Conservation (phyloP, 2,113 vertebrate genomes). For the Neofelis nebulosa region DNA sequence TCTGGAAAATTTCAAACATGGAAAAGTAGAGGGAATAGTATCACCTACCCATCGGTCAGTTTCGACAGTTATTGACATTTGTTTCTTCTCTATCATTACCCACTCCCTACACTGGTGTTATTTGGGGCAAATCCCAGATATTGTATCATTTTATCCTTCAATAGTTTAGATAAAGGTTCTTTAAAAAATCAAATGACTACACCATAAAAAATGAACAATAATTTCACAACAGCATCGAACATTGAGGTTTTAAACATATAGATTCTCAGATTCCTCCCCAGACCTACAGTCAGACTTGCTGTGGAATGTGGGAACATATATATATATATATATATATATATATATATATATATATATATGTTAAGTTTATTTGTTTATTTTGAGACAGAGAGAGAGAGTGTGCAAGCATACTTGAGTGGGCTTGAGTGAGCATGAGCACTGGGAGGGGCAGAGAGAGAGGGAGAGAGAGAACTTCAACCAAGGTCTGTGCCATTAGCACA, state of each 20-base stretch:
- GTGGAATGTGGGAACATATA: background rate
- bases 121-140: background rate
- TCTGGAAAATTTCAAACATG: background rate
- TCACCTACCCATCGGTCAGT: background rate
- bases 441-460: too few relatives aligned
- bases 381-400: too few relatives aligned
- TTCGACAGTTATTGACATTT: background rate
- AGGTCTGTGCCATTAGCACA: too few relatives aligned
- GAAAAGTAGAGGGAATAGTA: background rate
- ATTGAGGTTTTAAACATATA: background rate
- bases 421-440: too few relatives aligned
- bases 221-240: background rate
- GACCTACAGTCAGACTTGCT: background rate
- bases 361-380: too few relatives aligned
- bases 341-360: too few relatives aligned
- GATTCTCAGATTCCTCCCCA: background rate
- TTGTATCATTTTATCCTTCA: background rate
- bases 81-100: background rate
- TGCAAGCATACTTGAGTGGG: too few relatives aligned
- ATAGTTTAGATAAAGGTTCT: background rate
- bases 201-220: background rate
- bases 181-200: background rate
- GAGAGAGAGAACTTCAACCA: too few relatives aligned
- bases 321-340: too few relatives aligned
- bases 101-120: background rate